Conservation (phyloP, 1,140 invertebrate species). For the Pogonomyrmex barbatus region DNA sequence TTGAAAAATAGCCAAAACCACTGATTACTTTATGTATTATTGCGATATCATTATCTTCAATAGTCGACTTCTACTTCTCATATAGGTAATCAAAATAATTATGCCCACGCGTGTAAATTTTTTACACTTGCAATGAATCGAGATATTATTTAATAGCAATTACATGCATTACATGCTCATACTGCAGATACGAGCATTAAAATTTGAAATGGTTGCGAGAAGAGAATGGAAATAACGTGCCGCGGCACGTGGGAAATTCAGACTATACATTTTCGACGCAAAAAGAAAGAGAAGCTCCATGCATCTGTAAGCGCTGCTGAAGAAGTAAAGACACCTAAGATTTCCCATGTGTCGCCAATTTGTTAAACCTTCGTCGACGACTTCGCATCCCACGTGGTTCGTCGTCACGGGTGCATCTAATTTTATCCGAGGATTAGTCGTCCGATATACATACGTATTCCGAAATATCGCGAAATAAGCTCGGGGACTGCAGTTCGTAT, state of each 20-base stretch:
- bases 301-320: conserved; percentile 53
- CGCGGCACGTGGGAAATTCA: conserved; percentile 44
- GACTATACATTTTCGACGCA: conserved; percentile 32
- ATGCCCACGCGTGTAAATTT: not conserved
- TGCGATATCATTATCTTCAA: not conserved
- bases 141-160: conserved; percentile 34
- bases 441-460: not conserved
- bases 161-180: not conserved
- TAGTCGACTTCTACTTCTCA: not conserved
- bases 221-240: conserved; percentile 7
- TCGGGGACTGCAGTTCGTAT: conserved; percentile 21
- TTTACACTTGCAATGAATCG: not conserved
- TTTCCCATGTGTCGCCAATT: conserved; percentile 70
- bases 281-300: conserved; percentile 36
- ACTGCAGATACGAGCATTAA: not conserved
- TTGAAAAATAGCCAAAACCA: not conserved
- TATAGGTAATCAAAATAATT: conserved; percentile 6
- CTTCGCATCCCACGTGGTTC: conserved; percentile 13
- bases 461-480: conserved; percentile 38
- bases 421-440: conserved; percentile 42
- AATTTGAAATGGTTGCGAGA: conserved; percentile 23
- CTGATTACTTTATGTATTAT: not conserved
- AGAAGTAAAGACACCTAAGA: conserved; percentile 64
- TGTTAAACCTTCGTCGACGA: conserved; percentile 59
- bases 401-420: conserved; percentile 38